Percentiles rank a stretch among this genome's conserved stretches.
Conservation (phyloP, 2,113 vertebrate species). For the Desmodus rotundus region DNA sequence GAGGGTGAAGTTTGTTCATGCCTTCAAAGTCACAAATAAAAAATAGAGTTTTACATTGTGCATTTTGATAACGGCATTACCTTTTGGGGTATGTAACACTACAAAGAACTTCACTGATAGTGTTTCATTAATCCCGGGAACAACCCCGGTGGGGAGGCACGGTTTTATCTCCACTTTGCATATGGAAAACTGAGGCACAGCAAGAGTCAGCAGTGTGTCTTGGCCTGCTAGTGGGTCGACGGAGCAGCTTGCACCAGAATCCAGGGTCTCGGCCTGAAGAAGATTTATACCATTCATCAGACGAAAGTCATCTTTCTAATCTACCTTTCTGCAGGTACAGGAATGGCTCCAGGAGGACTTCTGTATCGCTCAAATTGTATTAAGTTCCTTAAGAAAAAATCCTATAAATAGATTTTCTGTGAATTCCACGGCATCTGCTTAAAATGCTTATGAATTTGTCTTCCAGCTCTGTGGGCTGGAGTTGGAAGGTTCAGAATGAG, state of each 20-base stretch:
- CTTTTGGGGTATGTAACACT: conserved; percentile 51
- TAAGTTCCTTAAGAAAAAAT: conserved; percentile 27
- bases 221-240: neutral
- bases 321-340: conserved; percentile 55
- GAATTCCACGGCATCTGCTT: conserved; percentile 55
- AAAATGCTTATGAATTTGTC: conserved; percentile 27
- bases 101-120: conserved; percentile 49
- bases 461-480: neutral
- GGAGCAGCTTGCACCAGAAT: neutral
- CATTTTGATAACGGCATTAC: conserved; percentile 67
- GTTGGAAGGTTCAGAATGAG: neutral
- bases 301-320: conserved; percentile 39
- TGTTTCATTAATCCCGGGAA: conserved; percentile 56
- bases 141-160: conserved; percentile 6
- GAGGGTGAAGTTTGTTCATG: conserved; percentile 73
- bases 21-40: conserved; percentile 71
- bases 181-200: conserved; percentile 69
- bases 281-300: neutral
- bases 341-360: conserved; percentile 53
- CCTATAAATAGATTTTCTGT: conserved; percentile 60
- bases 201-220: neutral
- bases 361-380: conserved; percentile 40
- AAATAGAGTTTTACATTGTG: conserved; percentile 66
- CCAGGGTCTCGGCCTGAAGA: neutral
- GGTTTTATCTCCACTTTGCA: conserved; percentile 71